Percentiles rank a stretch among this genome's conserved stretches.
Conservation (phyloP, 2,797 vertebrate genomes). For the Psittacula derbiana region DNA sequence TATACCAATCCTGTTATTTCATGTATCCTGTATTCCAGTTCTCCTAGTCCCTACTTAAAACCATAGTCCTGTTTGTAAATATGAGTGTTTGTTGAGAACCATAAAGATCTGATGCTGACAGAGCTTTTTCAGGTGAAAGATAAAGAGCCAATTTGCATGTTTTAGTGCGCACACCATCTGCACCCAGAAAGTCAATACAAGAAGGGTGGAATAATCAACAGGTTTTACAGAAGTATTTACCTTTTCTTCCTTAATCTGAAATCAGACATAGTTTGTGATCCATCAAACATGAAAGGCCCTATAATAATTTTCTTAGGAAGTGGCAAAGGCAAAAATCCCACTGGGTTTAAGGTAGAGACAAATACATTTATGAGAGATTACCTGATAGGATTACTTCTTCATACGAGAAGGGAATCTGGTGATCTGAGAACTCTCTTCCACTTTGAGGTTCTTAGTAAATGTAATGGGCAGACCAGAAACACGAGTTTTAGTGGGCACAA, state of each 20-base stretch:
- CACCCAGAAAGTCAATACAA: constrained; percentile 35
- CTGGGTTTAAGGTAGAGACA: background rate
- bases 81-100: background rate
- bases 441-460: background rate
- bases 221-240: background rate
- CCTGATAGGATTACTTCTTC: background rate
- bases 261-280: background rate
- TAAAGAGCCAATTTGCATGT: background rate
- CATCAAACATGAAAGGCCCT: background rate
- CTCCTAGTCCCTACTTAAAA: background rate
- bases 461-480: background rate
- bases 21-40: background rate
- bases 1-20: background rate
- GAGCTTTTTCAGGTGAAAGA: background rate
- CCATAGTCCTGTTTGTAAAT: background rate
- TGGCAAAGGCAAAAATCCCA: background rate
- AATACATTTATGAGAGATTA: background rate
- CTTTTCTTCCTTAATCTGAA: constrained; percentile 16
- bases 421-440: background rate
- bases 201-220: background rate
- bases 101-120: background rate
- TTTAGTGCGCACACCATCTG: background rate
- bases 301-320: background rate
- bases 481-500: background rate
- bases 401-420: background rate